Base-by-base conservation (phyloP, 2,888 invertebrate species). In the Mantis religiosa region DNA sequence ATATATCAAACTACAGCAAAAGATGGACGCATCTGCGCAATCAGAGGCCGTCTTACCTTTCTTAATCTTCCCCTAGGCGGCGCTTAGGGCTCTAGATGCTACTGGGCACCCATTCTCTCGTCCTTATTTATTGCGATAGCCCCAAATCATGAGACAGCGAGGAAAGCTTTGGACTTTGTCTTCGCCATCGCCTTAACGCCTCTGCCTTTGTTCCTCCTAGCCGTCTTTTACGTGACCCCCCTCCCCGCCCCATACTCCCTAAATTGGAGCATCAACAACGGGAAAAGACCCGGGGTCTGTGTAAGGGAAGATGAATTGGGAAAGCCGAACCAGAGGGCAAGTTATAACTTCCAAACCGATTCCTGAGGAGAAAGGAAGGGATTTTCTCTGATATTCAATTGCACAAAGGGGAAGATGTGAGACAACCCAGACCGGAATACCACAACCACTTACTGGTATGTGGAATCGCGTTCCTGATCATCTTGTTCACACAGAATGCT, bases 91-190 rank as follows among this genome's bases (percentile, higher is more conserved):
- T 71, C 54, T 3, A 71, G 54, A 71, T 25, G 54, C 15, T 71
- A 15, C 54, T 71, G 54, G 54, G 54, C 54, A 71, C 54, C 54
- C 54, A 71, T 71, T 71, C 54, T 71, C 54, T 71, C 54, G 54
- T 71, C 54, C 88, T 89, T 89, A 89, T 89, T 89, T 89, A 89
- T 89, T 88, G 89, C 88, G 85, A 86, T 85, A 83, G 89, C 83
- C 82, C 85, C 28, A 89, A 89, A 89, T 89, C 89, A 89, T 88
- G 89, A 89, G 87, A 81, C 54, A 86, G 28, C 81, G 86, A 28
- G 82, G 30, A 87, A 83, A 88, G 54, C 54, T 71, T 71, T 86
- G 85, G 86, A 89, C 89, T 71, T 71, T 71, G 54, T 71, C 54
- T 71, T 71, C 54, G 82, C 85, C 89, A 88, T 89, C 89, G 86